Evolutionary conservation across 2,888 invertebrate species (phyloP), one percentile per base, ranked within the genome.

Genomic region (Trachelus iudaicus): DNA sequence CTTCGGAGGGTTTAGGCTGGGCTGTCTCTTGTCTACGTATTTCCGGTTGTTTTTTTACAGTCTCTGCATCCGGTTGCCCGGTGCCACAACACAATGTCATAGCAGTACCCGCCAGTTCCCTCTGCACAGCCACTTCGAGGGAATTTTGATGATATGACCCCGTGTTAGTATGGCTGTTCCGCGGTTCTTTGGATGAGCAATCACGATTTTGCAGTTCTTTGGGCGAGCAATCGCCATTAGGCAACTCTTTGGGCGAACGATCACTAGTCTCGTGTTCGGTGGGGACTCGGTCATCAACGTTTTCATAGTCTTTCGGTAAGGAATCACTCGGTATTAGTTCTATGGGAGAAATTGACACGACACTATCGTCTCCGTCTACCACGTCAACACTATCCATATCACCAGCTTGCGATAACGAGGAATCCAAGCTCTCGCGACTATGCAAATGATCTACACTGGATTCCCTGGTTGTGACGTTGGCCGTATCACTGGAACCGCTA

Each of bases 351-450:
- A 87, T 85, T 69, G 87, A 85, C 79, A 91, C 89, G 80, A 90
- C 81, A 82, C 91, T 91, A 13, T 91, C 89, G 81, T 91, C 93
- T 78, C 88, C 87, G 80, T 91, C 91, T 11, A 90, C 89, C 68
- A 82, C 87, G 77, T 91, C 91, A 34, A 90, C 89, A 79, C 88
- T 83, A 77, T 90, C 91, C 85, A 90, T 89, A 80, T 91, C 91
- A 30, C 91, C 89, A 11, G 87, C 85, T 68, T 91, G 91, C 93
- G 88, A 95, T 93, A 93, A 90, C 40, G 95, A 94, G 12, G 95
- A 95, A 89, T 96, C 96, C 76, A 96, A 93, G 84, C 96, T 96
- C 90, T 96, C 96, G 85, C 95, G 93, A 82, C 96, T 96, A 86
- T 95, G 94, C 69, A 93, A 87, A 82, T 92, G 92, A 82, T 93